Evolutionary conservation across 2,888 invertebrate genomes (phyloP), one percentile per base, ranked within the genome.

Genomic region (Trichacis sp.): DNA sequence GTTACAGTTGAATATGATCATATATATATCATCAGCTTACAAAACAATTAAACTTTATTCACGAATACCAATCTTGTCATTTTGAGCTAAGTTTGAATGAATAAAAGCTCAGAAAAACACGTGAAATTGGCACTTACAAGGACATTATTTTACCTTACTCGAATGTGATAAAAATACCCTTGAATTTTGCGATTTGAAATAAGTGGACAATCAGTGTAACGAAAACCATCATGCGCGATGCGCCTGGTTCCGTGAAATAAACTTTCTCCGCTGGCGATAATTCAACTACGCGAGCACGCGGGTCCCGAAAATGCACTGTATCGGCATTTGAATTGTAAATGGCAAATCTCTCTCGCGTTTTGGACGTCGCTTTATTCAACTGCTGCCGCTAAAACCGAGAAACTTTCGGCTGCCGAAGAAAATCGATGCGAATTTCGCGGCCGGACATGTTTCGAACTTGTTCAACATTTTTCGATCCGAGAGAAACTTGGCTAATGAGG

Each of bases 311-410:
- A 76, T 77, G 75, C 75, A 71, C 70, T 75, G 68, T 74, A 76
- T 78, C 70, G 75, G 61, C 52, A 79, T 80, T 77, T 79, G 78
- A 80, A 80, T 80, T 80, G 80, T 74, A 80, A 76, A 80, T 77
- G 63, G 18, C 19, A 65, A 65, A 65, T 65, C 65, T 60, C 60
- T 56, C 64, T 60, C 48, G 52, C 56, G 63, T 63, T 65, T 48
- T 58, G 70, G 48, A 19, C 14, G 18, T 19, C 57, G 68, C 71
- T 33, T 33, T 33, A 33, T 33, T 33, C 33, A 6, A n/a, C 33
- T 6, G n/a, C 33, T 2, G n/a, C n/a, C n/a, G n/a, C n/a, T n/a
- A n/a, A n/a, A n/a, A n/a, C n/a, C n/a, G 43, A 2, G 15, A 11
- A 19, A 42, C 42, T 43, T 43, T 43, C 9, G 18, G 19, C 14